Evolutionary conservation across 2,113 vertebrate genomes (phyloP), one percentile per base, ranked within the genome.

Genomic region (Otis tarda): DNA sequence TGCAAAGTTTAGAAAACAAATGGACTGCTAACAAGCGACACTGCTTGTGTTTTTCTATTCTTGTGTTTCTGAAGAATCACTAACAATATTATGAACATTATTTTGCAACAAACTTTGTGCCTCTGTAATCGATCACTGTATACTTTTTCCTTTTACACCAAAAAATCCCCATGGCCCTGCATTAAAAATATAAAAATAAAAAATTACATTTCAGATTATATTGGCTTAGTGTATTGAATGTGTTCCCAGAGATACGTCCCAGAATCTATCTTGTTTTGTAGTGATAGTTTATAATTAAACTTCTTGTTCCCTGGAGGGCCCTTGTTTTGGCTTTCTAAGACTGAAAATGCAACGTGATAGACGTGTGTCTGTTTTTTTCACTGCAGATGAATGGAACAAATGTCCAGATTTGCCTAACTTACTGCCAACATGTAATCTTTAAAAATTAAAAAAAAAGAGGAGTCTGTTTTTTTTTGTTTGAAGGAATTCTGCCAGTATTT

Each of bases 401-500:
- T 79, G 59, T 83, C 49, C 64, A 87, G 28, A 88, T 86, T 93
- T 9, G 35, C 68, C 47, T 75, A 75, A 81, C 70, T 60, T 90
- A 43, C 69, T 81, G 86, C 80, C 78, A 85, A 64, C 70, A 39
- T 79, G n/a, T 83, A 95, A 87, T 91, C 83, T 89, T 93, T 47
- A 67, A 69, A 83, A 77, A 20, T 61, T 24, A 21, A 80, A 57
- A 15, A 20, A 41, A 15, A 24, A 47, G 17, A 6, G 19, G 31
- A 80, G 6, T 43, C 45, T 53, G 39, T 87, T 91, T 93, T 91
- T 93, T 70, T 96, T 96, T 95, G 81, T 81, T 91, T 91, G 67
- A 85, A 89, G 81, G 64, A 94, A 82, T 95, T 93, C 65, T 93
- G 90, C 73, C 89, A 88, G 80, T 63, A 43, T 91, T 95, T 97